These are phyloP conservation scores for Zaprionus ornatus DNA, from an alignment of 1,140 invertebrate genomes.

Conservation along the genomic window DNA sequence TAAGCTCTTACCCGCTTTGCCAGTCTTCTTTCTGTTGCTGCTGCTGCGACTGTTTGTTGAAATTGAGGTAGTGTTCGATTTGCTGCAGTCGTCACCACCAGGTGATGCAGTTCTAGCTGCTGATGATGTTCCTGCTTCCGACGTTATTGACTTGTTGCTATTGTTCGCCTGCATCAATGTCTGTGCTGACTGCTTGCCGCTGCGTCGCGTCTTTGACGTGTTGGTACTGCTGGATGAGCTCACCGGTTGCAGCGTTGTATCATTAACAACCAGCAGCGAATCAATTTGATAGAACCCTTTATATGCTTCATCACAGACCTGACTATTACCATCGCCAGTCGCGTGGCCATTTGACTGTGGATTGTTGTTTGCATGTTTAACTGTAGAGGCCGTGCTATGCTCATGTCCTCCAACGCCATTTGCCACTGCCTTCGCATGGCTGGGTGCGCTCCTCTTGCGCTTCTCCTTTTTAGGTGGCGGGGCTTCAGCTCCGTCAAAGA, in stretches of 20 bases:
- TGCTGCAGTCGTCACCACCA: slow-evolving; percentile 8
- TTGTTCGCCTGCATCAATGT: slow-evolving; percentile 11
- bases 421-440: slow-evolving; percentile 19
- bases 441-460: slow-evolving; percentile 34
- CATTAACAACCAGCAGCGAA: slow-evolving; percentile 70
- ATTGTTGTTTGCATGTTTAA: slow-evolving; percentile 43
- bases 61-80: slow-evolving; percentile 6
- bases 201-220: slow-evolving; percentile 30
- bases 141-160: not conserved
- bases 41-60: slow-evolving; percentile 17
- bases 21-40: slow-evolving; percentile 43
- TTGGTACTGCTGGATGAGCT: slow-evolving; percentile 16
- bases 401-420: slow-evolving; percentile 32
- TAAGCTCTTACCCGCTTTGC: slow-evolving; percentile 23
- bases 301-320: slow-evolving; percentile 40
- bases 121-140: not conserved
- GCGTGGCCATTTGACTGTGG: slow-evolving; percentile 40
- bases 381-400: not conserved
- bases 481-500: slow-evolving; percentile 82
- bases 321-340: slow-evolving; percentile 5
- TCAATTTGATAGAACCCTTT: slow-evolving; percentile 69
- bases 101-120: not conserved
- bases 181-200: slow-evolving; percentile 27
- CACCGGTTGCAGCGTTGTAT: slow-evolving; percentile 45
- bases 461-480: slow-evolving; percentile 59